These are phyloP conservation scores for Cremastinae sp. DNA, from an alignment of 2,888 invertebrate genomes.

Conservation along the genomic window DNA sequence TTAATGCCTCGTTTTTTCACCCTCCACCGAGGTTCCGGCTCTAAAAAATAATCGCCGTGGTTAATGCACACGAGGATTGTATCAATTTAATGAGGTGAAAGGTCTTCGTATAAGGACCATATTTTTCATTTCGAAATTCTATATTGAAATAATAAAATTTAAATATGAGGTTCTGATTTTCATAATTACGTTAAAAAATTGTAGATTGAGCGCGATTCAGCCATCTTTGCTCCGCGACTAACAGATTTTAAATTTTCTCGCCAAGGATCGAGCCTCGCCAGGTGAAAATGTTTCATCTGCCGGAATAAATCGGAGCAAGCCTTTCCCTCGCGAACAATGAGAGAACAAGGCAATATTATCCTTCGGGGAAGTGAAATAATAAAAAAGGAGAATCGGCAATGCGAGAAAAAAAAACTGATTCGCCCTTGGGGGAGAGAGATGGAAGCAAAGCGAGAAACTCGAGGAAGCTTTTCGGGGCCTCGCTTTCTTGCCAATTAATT, in stretches of 20 bases:
- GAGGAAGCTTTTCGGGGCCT: constrained; percentile 42
- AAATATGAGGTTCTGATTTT: too few relatives aligned
- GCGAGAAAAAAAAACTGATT: constrained; percentile 29
- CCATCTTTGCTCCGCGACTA: too few relatives aligned
- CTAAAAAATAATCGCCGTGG: too few relatives aligned
- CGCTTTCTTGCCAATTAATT: constrained; percentile 68
- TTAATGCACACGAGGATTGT: too few relatives aligned
- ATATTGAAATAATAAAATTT: too few relatives aligned
- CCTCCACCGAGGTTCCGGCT: not conserved
- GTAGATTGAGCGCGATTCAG: too few relatives aligned
- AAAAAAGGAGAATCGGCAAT: constrained; percentile 37
- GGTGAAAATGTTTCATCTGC: constrained; percentile 19
- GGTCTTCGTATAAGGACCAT: too few relatives aligned
- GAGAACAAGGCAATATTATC: constrained; percentile 37
- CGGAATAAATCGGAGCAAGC: constrained; percentile 35
- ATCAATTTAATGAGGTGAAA: too few relatives aligned
- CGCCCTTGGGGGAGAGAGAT: constrained; percentile 31
- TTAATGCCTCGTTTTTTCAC: not conserved
- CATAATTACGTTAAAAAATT: too few relatives aligned
- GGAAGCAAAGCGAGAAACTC: constrained; percentile 45
- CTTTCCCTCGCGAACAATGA: constrained; percentile 28
- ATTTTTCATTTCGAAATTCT: too few relatives aligned
- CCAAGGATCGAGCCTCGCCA: not conserved
- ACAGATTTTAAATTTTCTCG: not conserved
- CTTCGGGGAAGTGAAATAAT: constrained; percentile 2